A percentile compares a stretch with the other conserved stretches of the same genome.
These are phyloP conservation scores for Acanthococcus lagerstroemiae DNA, from an alignment of 2,888 invertebrate genomes.

Conservation along the genomic window DNA sequence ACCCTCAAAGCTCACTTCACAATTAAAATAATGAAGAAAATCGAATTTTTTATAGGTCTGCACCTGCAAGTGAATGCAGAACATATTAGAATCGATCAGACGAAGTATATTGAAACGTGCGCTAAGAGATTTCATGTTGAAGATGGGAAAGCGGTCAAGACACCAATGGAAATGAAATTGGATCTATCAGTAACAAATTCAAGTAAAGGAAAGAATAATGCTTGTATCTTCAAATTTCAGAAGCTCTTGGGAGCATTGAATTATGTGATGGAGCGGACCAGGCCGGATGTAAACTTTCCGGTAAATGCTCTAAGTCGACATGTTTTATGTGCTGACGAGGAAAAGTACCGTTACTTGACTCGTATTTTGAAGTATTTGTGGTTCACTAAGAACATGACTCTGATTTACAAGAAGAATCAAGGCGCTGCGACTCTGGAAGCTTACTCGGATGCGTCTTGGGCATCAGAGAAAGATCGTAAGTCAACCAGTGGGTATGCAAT, in stretches of 20 bases:
- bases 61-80: not conserved
- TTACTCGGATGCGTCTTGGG: conserved; percentile 8
- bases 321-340: not conserved
- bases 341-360: not conserved
- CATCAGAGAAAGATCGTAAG: not conserved
- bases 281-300: not conserved
- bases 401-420: not conserved
- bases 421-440: not conserved
- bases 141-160: not conserved
- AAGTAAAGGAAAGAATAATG: not conserved
- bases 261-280: not conserved
- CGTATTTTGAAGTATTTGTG: not conserved
- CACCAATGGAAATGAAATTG: conserved; percentile 2
- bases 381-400: not conserved
- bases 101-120: not conserved
- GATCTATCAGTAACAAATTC: not conserved
- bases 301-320: not conserved
- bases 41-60: not conserved
- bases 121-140: not conserved
- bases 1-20: not conserved
- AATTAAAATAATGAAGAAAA: not conserved
- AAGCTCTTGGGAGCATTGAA: not conserved
- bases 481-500: not conserved
- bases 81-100: not conserved
- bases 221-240: not conserved